Percentiles rank a stretch among this genome's conserved stretches.
Evolutionary conservation across 2,113 vertebrate species (phyloP).

Genomic region (Tachuris rubrigastra): DNA sequence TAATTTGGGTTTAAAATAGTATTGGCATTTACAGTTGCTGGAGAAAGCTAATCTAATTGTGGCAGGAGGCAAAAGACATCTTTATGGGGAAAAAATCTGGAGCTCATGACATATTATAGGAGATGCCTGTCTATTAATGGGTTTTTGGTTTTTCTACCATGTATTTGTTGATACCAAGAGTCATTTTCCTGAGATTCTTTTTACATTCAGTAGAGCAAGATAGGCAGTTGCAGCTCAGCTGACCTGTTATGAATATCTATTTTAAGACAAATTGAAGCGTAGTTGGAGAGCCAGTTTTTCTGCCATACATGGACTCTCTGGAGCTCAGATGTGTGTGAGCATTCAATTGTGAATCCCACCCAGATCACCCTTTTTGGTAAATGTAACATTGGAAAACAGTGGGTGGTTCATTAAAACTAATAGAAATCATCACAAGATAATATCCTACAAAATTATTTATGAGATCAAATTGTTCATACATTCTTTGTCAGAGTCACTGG

Average conservation of each 20-base stretch:
- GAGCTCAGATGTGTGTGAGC: not conserved
- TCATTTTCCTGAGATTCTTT: not conserved
- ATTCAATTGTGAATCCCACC: not conserved
- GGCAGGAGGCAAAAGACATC: not conserved
- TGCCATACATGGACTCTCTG: not conserved
- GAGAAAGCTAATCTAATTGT: not conserved
- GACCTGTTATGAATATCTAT: slow-evolving; percentile 21
- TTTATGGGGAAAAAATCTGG: not conserved
- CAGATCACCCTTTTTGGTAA: not conserved
- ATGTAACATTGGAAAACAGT: not conserved
- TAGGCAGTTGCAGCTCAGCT: slow-evolving; percentile 8
- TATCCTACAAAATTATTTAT: not conserved
- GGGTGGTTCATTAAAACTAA: not conserved
- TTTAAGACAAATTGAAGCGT: not conserved
- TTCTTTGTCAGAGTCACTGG: not conserved
- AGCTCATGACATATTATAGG: not conserved
- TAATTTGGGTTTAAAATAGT: not conserved
- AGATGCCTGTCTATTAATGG: not conserved
- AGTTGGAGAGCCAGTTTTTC: not conserved
- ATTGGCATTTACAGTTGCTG: not conserved
- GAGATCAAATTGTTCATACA: not conserved
- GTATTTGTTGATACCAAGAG: not conserved
- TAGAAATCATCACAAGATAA: not conserved
- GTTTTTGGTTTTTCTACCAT: not conserved
- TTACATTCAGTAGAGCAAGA: not conserved